Evolutionary conservation across 2,113 vertebrate genomes (phyloP), one percentile per base, ranked within the genome.

Genomic region (Ophiodon elongatus): DNA sequence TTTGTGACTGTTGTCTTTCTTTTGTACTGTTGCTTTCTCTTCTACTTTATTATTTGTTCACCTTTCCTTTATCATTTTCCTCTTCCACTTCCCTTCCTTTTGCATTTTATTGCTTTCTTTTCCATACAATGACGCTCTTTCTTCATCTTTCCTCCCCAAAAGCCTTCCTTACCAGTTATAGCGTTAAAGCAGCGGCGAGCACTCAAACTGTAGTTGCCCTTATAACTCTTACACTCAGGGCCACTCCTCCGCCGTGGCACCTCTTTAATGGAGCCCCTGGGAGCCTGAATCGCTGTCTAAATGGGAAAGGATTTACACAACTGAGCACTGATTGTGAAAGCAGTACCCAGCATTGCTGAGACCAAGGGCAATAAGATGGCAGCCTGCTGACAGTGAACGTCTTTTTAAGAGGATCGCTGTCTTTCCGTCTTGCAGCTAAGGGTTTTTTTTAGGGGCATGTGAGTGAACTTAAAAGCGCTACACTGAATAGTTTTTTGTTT

Each of bases 241-340:
- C 39, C 59, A 60, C 41, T 76, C 64, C 63, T 65, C 54, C 25
- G 68, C n/a, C 59, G 63, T 88, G 70, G 47, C 82, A 68, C 84
- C 60, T 45, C 60, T 73, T 47, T 85, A 89, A 79, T 84, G 77
- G 83, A 82, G 65, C 62, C 82, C 72, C 43, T 19, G 76, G 78
- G 75, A 91, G 73, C 56, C 47, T 2, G 10, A 62, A 57, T 59
- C n/a, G 52, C 68, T 71, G 57, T 68, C 70, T 88, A 56, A 86
- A 81, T 65, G 23, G 76, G 80, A 79, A 77, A 86, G 70, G 82
- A 92, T 91, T 90, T 89, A 88, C 79, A 66, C 84, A 86, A 66
- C 50, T 37, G 33, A 77, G 60, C 17, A 54, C 57, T 78, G 76
- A 73, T 80, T 80, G 70, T 50, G 50, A 88, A 59, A 14, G 9